Evolutionary conservation across 2,113 vertebrate genomes (phyloP).

Genomic region (Orientallactaga bullata): DNA sequence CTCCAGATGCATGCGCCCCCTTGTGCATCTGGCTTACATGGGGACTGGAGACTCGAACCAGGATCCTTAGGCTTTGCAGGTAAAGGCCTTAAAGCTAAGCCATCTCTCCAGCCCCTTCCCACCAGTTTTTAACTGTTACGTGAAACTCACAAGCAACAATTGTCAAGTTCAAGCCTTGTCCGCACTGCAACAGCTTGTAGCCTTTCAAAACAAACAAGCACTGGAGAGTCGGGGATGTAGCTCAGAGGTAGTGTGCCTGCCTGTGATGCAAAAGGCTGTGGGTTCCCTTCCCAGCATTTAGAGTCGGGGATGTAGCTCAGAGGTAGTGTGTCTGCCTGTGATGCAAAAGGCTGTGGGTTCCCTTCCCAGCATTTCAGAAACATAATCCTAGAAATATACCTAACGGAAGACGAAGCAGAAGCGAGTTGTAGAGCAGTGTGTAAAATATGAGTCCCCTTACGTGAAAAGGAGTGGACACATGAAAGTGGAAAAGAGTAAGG

Average conservation of each 20-base stretch:
- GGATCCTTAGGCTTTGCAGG: no score
- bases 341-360: neutral
- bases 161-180: neutral
- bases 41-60: no score
- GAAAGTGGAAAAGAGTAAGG: neutral
- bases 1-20: no score
- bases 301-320: no score
- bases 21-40: no score
- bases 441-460: neutral
- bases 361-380: neutral
- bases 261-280: neutral
- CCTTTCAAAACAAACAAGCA: neutral
- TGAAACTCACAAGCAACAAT: neutral
- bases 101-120: no score
- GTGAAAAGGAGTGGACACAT: constrained; percentile 1
- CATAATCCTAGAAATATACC: neutral
- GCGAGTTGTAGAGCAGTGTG: neutral
- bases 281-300: neutral
- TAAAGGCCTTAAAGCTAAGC: no score
- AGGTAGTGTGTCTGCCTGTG: neutral
- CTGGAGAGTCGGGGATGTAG: neutral
- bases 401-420: neutral
- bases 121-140: neutral
- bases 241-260: neutral
- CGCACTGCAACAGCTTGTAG: neutral